These are phyloP conservation scores for Polyommatus iphigenia DNA, from an alignment of 2,888 invertebrate species.

Conservation along the genomic window DNA sequence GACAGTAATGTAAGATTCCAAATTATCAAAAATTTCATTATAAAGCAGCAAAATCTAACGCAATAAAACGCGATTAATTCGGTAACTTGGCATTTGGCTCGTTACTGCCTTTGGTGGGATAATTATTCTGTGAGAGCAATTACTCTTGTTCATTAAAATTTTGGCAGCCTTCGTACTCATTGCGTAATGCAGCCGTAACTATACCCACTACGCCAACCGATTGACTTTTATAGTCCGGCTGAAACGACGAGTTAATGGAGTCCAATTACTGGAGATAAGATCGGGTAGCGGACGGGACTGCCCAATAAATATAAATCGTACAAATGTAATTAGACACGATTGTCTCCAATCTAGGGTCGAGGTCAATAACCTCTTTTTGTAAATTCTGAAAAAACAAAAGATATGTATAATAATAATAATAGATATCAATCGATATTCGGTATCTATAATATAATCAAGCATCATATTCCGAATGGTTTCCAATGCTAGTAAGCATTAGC, in stretches of 20 bases:
- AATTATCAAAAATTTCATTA: background rate
- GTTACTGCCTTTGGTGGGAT: too few species aligned
- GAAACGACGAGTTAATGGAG: constrained; percentile 18
- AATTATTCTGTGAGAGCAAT: too few species aligned
- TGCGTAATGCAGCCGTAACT: constrained; percentile 6
- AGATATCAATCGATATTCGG: too few species aligned
- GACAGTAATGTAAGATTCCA: background rate
- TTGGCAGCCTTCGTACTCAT: background rate
- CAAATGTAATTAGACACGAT: constrained; percentile 23
- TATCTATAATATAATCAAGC: too few species aligned
- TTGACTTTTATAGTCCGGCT: constrained; percentile 10
- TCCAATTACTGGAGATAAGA: constrained; percentile 25
- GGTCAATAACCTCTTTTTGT: constrained; percentile 6
- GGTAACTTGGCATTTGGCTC: too few species aligned
- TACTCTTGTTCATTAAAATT: background rate
- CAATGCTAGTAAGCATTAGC: too few species aligned
- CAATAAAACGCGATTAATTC: too few species aligned
- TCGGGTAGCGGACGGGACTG: constrained; percentile 15
- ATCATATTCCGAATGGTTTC: too few species aligned
- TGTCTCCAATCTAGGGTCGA: background rate
- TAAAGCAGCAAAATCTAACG: background rate
- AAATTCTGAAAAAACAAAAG: background rate
- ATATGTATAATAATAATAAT: too few species aligned
- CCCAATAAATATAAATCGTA: constrained; percentile 24
- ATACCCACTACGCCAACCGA: background rate